Conservation (phyloP, 1,140 invertebrate species). For the Holcopasites calliopsidis region DNA sequence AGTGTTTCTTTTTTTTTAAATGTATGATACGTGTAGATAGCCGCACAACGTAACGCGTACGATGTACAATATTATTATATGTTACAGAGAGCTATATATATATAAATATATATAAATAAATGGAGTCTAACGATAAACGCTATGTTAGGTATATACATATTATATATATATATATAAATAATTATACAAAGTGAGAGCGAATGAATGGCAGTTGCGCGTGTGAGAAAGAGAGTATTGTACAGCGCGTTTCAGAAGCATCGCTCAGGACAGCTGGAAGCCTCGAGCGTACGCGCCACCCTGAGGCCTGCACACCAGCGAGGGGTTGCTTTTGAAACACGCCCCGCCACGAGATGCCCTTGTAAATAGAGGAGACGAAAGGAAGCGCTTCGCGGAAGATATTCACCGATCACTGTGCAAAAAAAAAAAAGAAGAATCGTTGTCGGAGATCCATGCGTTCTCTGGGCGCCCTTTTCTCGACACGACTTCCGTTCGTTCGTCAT, state of each 20-base stretch:
- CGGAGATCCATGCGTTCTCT: slow-evolving; percentile 5
- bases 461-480: neutral
- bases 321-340: slow-evolving; percentile 37
- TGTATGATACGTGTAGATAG: slow-evolving; percentile 79
- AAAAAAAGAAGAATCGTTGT: neutral
- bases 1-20: slow-evolving; percentile 63
- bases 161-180: slow-evolving; percentile 38
- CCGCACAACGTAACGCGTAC: slow-evolving; percentile 73
- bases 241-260: slow-evolving; percentile 51
- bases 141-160: slow-evolving; percentile 63
- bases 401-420: slow-evolving; percentile 38
- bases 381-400: slow-evolving; percentile 46
- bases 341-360: slow-evolving; percentile 23
- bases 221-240: slow-evolving; percentile 39
- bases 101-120: slow-evolving; percentile 71
- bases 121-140: slow-evolving; percentile 68
- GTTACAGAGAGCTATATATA: slow-evolving; percentile 74
- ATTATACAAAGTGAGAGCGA: slow-evolving; percentile 19
- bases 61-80: slow-evolving; percentile 76
- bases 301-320: neutral
- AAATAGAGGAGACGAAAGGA: slow-evolving; percentile 30
- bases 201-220: neutral
- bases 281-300: neutral
- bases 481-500: neutral
- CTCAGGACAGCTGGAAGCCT: neutral